These are phyloP conservation scores for Rhagoletis zephyria DNA, from an alignment of 1,140 invertebrate genomes.

Conservation along the genomic window DNA sequence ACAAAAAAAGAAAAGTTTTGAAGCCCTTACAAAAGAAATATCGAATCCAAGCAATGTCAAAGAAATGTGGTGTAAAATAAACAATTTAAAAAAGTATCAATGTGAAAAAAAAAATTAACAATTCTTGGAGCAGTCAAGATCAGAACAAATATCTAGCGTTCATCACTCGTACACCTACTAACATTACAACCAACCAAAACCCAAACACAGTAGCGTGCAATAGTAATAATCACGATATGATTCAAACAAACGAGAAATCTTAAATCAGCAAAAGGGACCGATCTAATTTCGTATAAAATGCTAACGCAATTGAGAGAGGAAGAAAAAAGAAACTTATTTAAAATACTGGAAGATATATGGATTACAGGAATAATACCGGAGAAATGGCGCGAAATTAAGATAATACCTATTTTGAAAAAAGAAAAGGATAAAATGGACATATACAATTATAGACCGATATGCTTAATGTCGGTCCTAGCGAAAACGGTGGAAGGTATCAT, in stretches of 20 bases:
- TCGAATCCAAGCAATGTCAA: background rate
- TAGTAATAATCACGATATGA: background rate
- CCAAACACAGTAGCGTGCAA: background rate
- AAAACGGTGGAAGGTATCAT: background rate
- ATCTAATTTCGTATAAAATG: background rate
- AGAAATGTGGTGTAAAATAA: conserved; percentile 6
- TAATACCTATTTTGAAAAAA: background rate
- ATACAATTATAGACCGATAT: background rate
- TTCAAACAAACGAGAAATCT: background rate
- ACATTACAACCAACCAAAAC: background rate
- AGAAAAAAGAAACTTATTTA: background rate
- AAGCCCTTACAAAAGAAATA: background rate
- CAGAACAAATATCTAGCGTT: background rate
- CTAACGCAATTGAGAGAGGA: background rate
- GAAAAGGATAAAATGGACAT: background rate
- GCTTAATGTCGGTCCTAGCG: background rate
- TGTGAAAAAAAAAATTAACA: no score
- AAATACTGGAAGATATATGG: background rate
- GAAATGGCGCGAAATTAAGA: background rate
- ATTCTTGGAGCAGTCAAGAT: background rate
- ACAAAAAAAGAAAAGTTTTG: background rate
- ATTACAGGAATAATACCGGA: background rate
- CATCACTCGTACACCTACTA: background rate
- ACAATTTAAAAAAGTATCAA: background rate
- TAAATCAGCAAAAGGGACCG: background rate